Conservation (phyloP, 1,140 invertebrate genomes). For the Rhopalosiphum padi region DNA sequence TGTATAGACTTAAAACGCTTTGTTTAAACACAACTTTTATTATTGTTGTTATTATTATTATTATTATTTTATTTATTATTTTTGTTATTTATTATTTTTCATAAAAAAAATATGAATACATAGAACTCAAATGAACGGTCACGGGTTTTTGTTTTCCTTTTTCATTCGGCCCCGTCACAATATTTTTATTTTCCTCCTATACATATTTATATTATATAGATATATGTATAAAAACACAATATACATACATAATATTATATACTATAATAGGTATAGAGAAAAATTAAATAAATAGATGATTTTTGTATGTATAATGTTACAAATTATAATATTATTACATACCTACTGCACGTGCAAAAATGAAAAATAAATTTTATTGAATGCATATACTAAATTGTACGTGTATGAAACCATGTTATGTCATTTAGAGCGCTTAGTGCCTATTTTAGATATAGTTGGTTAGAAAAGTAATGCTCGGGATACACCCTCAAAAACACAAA, state of each 20-base stretch:
- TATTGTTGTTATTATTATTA: slow-evolving; percentile 15
- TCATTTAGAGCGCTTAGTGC: slow-evolving; percentile 10
- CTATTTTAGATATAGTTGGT: slow-evolving; percentile 30
- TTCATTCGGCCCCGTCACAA: background rate
- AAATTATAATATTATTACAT: background rate
- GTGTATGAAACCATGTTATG: background rate
- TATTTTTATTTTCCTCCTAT: background rate
- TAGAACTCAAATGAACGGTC: background rate
- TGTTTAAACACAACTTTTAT: slow-evolving; percentile 36
- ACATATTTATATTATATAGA: background rate
- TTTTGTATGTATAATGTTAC: background rate
- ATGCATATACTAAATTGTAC: background rate
- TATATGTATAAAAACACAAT: slow-evolving; percentile 3
- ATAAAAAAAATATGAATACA: background rate
- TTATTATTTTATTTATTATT: slow-evolving; percentile 29
- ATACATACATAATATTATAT: background rate
- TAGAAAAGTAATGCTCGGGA: slow-evolving; percentile 9
- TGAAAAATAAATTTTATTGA: background rate
- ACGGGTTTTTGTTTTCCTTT: slow-evolving; percentile 51
- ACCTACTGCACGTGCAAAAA: slow-evolving; percentile 16
- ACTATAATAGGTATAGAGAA: background rate
- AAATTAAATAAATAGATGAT: slow-evolving; percentile 9
- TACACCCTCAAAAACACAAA: background rate
- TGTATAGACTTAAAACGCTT: slow-evolving; percentile 13
- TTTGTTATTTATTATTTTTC: slow-evolving; percentile 10